phyloP scores from a whole-genome alignment of 2,797 vertebrate species.

The Lithobates sylvaticus region DNA sequence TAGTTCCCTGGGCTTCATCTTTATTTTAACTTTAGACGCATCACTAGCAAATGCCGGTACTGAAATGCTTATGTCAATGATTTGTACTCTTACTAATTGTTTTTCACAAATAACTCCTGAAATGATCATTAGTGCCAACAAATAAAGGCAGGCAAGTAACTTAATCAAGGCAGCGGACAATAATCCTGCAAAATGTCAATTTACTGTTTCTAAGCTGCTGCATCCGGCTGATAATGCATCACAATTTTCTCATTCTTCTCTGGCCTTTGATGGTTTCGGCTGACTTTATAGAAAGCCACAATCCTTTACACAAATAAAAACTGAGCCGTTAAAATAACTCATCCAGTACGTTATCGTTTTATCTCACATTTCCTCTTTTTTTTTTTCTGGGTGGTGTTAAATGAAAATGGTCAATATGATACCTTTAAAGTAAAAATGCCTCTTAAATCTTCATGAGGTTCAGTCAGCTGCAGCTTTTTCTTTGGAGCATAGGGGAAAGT shows the following conservation, averaged over 20 bases:
- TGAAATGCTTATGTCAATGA: constrained; percentile 51
- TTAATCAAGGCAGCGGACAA: constrained; percentile 50
- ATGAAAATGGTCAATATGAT: background rate
- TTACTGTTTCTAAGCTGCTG: constrained; percentile 39
- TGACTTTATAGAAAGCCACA: constrained; percentile 33
- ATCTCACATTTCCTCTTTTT: background rate
- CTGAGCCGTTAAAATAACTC: constrained; percentile 1
- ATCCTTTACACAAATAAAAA: constrained; percentile 34
- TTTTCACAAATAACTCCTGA: constrained; percentile 59
- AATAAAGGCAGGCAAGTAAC: constrained; percentile 57
- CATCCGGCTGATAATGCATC: constrained; percentile 36
- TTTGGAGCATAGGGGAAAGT: background rate
- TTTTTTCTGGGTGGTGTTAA: background rate
- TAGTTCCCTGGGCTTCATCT: background rate
- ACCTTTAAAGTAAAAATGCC: background rate
- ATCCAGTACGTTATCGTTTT: constrained; percentile 10
- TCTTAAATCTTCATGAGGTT: constrained; percentile 7
- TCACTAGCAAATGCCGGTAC: constrained; percentile 1
- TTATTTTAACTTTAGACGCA: constrained; percentile 10
- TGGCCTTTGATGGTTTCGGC: constrained; percentile 27
- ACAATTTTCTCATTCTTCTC: constrained; percentile 15
- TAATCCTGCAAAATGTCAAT: constrained; percentile 59
- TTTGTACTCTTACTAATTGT: constrained; percentile 56
- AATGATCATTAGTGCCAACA: constrained; percentile 54
- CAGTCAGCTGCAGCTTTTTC: background rate